Evolutionary conservation across 2,113 vertebrate species (phyloP), one percentile per base, ranked within the genome.

Genomic region (Stomatorhinus ivindoensis): DNA sequence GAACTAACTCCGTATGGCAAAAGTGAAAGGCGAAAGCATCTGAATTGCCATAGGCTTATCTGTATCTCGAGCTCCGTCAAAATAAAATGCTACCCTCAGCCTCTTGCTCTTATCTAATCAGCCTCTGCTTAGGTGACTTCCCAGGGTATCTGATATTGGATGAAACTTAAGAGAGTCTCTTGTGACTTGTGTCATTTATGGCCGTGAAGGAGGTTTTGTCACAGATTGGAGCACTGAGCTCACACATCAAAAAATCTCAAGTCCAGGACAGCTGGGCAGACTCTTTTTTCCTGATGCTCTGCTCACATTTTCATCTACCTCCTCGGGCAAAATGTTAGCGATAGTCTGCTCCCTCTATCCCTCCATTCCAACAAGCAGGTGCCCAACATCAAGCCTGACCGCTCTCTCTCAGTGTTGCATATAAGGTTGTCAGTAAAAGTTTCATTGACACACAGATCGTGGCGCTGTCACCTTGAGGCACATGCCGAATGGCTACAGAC

Each of bases 401-500:
- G 4, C 21, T 31, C 90, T 89, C 89, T 91, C 84, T 90, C 61
- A 86, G 89, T 87, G 90, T 91, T 88, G 88, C 83, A 91, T 90
- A 86, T 42, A 91, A 85, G 90, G 83, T 91, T 90, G 90, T 21
- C 55, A 46, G 35, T 86, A 65, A 86, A 86, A 86, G 46, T 84
- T 90, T 92, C 91, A 93, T 93, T 92, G 85, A 90, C 88, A 92
- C 91, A 92, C 90, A 92, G 93, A 91, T 94, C 92, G 92, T 58
- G 55, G 91, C 92, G 92, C 94, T 94, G 93, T 94, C 94, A 94
- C 94, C 94, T 94, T 95, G 93, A 92, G 84, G 91, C 88, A 91
- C 91, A 89, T 88, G 89, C 91, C 88, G 92, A 93, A 93, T 93
- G 95, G 91, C 93, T 93, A 93, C 93, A 95, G 94, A 94, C 94